Evolutionary conservation across 2,113 vertebrate genomes (phyloP).

Genomic region (Egretta garzetta): DNA sequence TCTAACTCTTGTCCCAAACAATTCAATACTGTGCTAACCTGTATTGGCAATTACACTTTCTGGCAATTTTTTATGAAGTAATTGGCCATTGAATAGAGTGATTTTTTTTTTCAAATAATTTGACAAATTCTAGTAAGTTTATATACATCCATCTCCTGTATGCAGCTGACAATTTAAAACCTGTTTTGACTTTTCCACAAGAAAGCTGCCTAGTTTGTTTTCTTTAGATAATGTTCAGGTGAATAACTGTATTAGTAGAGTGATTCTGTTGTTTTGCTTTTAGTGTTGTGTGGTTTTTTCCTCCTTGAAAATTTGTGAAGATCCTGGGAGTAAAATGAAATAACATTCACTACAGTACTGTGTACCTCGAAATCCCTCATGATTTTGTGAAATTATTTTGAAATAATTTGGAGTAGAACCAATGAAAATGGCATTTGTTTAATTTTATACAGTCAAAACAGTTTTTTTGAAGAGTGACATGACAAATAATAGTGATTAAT

Average conservation of each 20-base stretch:
- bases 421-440: not conserved
- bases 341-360: not conserved
- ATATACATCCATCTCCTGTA: not conserved
- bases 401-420: not conserved
- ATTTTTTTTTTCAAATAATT: not conserved
- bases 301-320: not conserved
- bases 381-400: not conserved
- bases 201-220: not conserved
- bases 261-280: not conserved
- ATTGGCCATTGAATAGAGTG: not conserved
- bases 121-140: not conserved
- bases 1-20: not conserved
- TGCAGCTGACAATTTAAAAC: not conserved
- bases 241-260: not conserved
- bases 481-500: not conserved
- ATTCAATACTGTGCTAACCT: not conserved
- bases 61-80: not conserved
- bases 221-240: not conserved
- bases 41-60: not conserved
- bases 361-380: not conserved
- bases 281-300: accelerated
- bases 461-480: not conserved
- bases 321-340: not conserved
- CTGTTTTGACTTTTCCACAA: not conserved
- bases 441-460: not conserved